phyloP scores from a whole-genome alignment of 2,888 invertebrate genomes.

The Sinelater perroti region DNA sequence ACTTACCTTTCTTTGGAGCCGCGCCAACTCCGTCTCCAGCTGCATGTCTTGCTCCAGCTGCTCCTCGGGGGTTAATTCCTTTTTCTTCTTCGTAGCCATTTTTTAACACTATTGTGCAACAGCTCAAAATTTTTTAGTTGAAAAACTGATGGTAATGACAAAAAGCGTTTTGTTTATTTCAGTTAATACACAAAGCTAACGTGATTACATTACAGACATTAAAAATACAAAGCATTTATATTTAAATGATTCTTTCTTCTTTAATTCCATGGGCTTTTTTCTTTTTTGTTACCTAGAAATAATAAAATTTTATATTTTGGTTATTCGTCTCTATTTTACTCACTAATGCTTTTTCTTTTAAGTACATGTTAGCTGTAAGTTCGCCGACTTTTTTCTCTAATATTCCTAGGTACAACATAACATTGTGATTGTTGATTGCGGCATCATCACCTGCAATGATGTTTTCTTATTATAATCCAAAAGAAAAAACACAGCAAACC shows the following conservation, averaged over 20 bases:
- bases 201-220: not conserved
- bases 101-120: not conserved
- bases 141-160: not conserved
- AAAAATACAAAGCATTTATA: not conserved
- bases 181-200: not conserved
- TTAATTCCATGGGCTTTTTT: not conserved
- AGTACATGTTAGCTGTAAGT: constrained; percentile 65
- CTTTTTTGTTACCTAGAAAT: constrained; percentile 9
- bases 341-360: constrained; percentile 54
- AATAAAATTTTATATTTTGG: not conserved
- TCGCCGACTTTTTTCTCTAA: constrained; percentile 80
- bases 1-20: constrained; percentile 77
- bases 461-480: not conserved
- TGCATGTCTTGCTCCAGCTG: constrained; percentile 79
- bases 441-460: constrained; percentile 67
- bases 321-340: not conserved
- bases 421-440: constrained; percentile 78
- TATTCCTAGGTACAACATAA: constrained; percentile 82
- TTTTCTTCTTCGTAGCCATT: constrained; percentile 39
- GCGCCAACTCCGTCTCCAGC: constrained; percentile 79
- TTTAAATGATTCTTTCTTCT: not conserved
- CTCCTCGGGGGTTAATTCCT: constrained; percentile 61
- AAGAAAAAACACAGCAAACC: constrained; percentile 10
- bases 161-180: not conserved
- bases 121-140: not conserved